A percentile compares a stretch with the other conserved stretches of the same genome.
phyloP scores from a whole-genome alignment of 2,797 vertebrate species.

The Chiloscyllium punctatum region DNA sequence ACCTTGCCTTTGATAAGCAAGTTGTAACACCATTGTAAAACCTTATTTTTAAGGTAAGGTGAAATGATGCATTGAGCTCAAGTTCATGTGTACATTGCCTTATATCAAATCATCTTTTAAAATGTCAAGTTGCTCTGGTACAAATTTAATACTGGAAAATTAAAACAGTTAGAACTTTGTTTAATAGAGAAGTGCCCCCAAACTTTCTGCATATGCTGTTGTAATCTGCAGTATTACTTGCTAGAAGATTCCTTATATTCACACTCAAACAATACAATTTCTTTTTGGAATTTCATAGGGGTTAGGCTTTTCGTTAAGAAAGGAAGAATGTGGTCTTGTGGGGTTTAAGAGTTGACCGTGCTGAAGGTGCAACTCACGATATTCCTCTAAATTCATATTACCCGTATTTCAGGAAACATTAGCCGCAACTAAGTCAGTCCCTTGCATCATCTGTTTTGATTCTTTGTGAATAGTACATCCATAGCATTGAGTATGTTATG shows the following conservation, averaged over 20 bases:
- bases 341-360: not conserved
- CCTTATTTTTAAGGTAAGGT: not conserved
- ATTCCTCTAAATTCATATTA: not conserved
- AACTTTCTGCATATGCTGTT: not conserved
- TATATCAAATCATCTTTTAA: not conserved
- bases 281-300: not conserved
- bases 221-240: not conserved
- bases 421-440: no score
- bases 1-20: not conserved
- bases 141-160: not conserved
- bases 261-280: not conserved
- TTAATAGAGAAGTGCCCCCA: not conserved
- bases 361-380: not conserved
- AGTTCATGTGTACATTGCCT: not conserved
- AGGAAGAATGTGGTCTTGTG: not conserved
- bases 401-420: not conserved
- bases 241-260: not conserved
- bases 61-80: not conserved
- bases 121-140: not conserved
- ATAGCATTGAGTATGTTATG: not conserved
- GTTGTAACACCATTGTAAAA: not conserved
- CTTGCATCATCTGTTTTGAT: not conserved
- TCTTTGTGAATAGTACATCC: not conserved
- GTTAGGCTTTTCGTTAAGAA: not conserved
- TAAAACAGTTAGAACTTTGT: not conserved